Percentiles rank a stretch among this genome's conserved stretches.
Evolutionary conservation across 2,797 vertebrate species (phyloP).

Genomic region (Chromobotia macracanthus): DNA sequence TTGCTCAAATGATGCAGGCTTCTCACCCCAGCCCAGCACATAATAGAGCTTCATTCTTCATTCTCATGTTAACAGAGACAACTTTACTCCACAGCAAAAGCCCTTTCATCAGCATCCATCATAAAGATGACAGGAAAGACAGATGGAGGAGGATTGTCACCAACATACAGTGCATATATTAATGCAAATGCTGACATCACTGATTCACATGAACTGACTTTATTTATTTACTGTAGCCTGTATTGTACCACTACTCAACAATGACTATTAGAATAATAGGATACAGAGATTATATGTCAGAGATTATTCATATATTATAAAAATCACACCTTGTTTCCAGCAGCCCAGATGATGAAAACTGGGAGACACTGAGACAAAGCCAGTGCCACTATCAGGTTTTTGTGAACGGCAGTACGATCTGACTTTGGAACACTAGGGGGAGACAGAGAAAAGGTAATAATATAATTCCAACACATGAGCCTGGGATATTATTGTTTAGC

Average conservation of each 20-base stretch:
- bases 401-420: slow-evolving; percentile 87
- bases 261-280: too few relatives aligned
- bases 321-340: slow-evolving; percentile 77
- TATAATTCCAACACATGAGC: not conserved
- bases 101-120: slow-evolving; percentile 94
- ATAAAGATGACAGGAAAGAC: slow-evolving; percentile 92
- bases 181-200: too few relatives aligned
- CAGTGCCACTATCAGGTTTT: slow-evolving; percentile 89
- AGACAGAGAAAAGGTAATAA: slow-evolving; percentile 34
- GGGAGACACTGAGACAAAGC: slow-evolving; percentile 84
- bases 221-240: too few relatives aligned
- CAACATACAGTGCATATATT: slow-evolving; percentile 20
- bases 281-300: not conserved
- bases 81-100: slow-evolving; percentile 94
- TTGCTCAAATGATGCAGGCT: not conserved
- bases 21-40: slow-evolving; percentile 86
- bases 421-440: slow-evolving; percentile 84
- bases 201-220: too few relatives aligned
- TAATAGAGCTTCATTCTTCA: slow-evolving; percentile 88
- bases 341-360: slow-evolving; percentile 86
- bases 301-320: not conserved
- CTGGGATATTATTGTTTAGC: too few relatives aligned
- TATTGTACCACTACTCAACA: too few relatives aligned
- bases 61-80: slow-evolving; percentile 88
- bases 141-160: slow-evolving; percentile 87